Conservation (phyloP, 2,797 vertebrate species). For the Etheostoma perlongum region DNA sequence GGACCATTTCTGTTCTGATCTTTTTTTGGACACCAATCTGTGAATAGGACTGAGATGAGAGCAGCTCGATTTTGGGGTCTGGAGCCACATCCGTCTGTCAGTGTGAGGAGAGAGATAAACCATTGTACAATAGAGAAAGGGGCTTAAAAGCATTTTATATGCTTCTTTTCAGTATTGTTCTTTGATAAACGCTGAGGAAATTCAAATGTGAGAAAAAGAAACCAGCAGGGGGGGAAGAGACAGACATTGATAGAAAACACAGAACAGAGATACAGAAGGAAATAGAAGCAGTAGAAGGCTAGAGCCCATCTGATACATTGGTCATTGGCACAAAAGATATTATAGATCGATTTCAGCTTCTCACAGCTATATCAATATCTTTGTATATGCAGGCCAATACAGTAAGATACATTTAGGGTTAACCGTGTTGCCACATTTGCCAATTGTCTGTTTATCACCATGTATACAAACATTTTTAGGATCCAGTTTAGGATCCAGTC, state of each 20-base stretch:
- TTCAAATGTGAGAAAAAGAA: conserved; percentile 3
- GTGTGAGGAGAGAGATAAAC: conserved; percentile 50
- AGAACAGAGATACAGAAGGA: not conserved
- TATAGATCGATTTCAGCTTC: not conserved
- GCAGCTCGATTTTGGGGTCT: conserved; percentile 62
- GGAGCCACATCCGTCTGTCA: conserved; percentile 53
- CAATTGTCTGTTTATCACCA: not conserved
- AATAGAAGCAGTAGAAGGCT: no score
- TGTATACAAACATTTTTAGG: not conserved
- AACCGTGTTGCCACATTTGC: not conserved
- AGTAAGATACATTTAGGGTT: not conserved
- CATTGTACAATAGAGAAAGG: conserved; percentile 12
- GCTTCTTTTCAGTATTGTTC: not conserved
- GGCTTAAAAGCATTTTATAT: conserved; percentile 14
- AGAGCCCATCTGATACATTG: not conserved
- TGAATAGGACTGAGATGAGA: conserved; percentile 67
- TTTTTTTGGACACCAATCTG: conserved; percentile 19
- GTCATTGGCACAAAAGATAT: not conserved
- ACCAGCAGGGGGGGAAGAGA: not conserved
- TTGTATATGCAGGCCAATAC: not conserved
- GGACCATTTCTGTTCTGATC: not conserved
- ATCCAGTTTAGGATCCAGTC: not conserved
- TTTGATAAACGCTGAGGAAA: conserved; percentile 15
- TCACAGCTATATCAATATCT: not conserved
- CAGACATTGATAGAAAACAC: not conserved